These are phyloP conservation scores for Cerceris ruficornis DNA, from an alignment of 2,888 invertebrate species.

Conservation along the genomic window DNA sequence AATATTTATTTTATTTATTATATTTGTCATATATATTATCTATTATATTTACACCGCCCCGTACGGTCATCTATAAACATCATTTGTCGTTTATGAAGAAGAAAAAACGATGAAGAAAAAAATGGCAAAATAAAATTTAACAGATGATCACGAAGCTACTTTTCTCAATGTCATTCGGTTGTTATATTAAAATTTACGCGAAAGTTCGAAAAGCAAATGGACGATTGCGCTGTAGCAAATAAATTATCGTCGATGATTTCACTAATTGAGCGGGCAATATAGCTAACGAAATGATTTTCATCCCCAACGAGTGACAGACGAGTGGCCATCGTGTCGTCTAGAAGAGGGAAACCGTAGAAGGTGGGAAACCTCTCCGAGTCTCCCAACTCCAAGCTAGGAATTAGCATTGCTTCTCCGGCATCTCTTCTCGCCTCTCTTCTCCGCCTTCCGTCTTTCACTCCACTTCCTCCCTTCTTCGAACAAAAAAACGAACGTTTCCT, in stretches of 20 bases:
- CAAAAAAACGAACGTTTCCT: background rate
- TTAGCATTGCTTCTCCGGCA: slow-evolving; percentile 78
- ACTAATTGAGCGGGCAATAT: slow-evolving; percentile 19
- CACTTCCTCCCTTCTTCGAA: slow-evolving; percentile 36
- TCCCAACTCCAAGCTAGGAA: slow-evolving; percentile 77
- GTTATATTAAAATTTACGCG: background rate
- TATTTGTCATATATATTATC: too few relatives aligned
- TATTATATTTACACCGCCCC: too few relatives aligned
- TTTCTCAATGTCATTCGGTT: background rate
- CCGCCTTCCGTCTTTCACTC: slow-evolving; percentile 48
- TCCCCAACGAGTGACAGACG: slow-evolving; percentile 50
- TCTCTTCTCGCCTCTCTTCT: slow-evolving; percentile 70
- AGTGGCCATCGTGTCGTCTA: slow-evolving; percentile 56
- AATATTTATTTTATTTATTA: too few relatives aligned
- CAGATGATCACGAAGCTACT: background rate
- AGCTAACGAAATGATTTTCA: slow-evolving; percentile 56
- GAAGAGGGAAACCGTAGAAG: slow-evolving; percentile 81
- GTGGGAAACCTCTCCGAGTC: slow-evolving; percentile 81
- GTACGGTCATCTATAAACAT: too few relatives aligned
- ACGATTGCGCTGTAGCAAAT: too few relatives aligned
- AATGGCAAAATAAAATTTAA: too few relatives aligned
- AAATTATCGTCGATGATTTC: too few relatives aligned
- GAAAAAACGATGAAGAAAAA: too few relatives aligned
- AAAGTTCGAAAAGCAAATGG: background rate
- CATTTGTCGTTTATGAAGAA: too few relatives aligned